These are phyloP conservation scores for Protophormia terraenovae DNA, from an alignment of 2,888 invertebrate species.

Conservation along the genomic window DNA sequence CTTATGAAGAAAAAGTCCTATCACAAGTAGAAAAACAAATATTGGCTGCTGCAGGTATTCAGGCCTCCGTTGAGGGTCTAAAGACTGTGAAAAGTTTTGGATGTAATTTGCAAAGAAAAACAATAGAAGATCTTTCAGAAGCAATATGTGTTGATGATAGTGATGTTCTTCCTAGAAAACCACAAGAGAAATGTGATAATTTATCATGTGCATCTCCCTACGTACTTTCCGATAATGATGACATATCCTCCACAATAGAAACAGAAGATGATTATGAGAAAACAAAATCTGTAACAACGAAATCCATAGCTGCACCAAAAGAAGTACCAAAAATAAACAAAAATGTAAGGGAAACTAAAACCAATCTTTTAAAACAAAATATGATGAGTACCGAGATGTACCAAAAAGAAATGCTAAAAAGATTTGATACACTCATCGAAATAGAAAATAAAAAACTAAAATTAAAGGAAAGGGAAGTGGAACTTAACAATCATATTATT, in stretches of 20 bases:
- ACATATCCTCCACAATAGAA: too few relatives aligned
- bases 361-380: too few relatives aligned
- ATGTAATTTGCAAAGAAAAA: neutral
- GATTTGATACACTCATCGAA: neutral
- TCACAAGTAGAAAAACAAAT: neutral
- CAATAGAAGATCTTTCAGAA: neutral
- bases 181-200: too few relatives aligned
- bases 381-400: too few relatives aligned
- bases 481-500: neutral
- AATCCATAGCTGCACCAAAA: too few relatives aligned
- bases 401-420: neutral
- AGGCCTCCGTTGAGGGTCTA: neutral
- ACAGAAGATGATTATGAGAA: too few relatives aligned
- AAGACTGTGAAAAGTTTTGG: neutral
- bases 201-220: too few relatives aligned
- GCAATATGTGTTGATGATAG: too few relatives aligned
- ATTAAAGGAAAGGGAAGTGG: neutral
- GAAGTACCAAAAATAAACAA: too few relatives aligned
- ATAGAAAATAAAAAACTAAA: neutral
- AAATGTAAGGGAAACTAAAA: too few relatives aligned
- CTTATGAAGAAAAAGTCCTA: slow-evolving; percentile 15
- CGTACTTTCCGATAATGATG: too few relatives aligned
- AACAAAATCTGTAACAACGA: too few relatives aligned
- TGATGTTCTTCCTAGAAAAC: neutral
- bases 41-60: neutral